Evolutionary conservation across 2,113 vertebrate species (phyloP).

Genomic region (Bungarus multicinctus): DNA sequence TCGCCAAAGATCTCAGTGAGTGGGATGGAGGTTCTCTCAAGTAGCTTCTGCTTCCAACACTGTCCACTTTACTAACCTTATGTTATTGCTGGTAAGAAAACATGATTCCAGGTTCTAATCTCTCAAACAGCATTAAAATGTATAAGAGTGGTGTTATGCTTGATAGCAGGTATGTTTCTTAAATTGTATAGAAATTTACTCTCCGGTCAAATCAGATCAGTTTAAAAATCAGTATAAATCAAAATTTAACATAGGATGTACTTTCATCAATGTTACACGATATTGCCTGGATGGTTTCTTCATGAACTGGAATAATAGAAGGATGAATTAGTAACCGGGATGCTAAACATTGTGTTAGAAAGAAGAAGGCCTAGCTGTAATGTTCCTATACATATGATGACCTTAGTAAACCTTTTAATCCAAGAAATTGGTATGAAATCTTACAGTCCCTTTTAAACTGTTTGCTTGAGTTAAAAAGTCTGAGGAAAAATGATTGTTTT

Average conservation of each 20-base stretch:
- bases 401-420: conserved; percentile 39
- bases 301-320: not conserved
- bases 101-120: not conserved
- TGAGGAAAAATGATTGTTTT: not conserved
- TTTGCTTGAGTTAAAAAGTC: not conserved
- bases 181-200: not conserved
- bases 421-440: conserved; percentile 41
- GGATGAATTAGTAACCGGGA: not conserved
- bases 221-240: not conserved
- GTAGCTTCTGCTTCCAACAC: not conserved
- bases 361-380: not conserved
- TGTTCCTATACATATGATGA: conserved; percentile 17
- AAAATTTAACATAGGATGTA: not conserved
- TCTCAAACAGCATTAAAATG: not conserved
- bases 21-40: not conserved
- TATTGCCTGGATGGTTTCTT: not conserved
- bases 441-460: not conserved
- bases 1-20: not conserved
- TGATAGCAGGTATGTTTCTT: not conserved
- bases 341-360: not conserved
- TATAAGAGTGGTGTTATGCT: not conserved
- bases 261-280: not conserved
- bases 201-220: not conserved
- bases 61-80: not conserved
- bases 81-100: not conserved